Base-by-base conservation (phyloP, 2,888 invertebrate genomes). In the Chloroclysta siterata region DNA sequence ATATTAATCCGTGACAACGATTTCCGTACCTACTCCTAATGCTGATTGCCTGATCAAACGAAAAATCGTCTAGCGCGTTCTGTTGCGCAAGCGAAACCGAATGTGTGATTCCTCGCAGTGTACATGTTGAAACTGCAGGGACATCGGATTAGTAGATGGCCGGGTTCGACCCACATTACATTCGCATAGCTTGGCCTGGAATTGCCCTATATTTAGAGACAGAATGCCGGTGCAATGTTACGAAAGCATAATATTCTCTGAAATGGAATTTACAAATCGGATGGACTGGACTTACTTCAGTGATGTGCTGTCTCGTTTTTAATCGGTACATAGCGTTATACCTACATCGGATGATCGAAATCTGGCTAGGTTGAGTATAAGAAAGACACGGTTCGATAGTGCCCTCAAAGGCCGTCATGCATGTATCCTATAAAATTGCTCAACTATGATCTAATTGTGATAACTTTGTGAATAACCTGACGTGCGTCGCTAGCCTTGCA, bases 151-250 rank as follows among this genome's bases (percentile, higher is more conserved):
- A 82, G 85, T 72, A 82, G 85, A 81, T 83, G 76, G 75, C 79
- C 77, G 78, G 61, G 73, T 75, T 71, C 87, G 87, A 83, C 90
- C 90, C 72, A 89, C 71, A 84, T n/a, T 86, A 85, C 85, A 84
- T 87, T 87, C 80, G 86, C 88, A 86, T 83, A 81, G 81, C 82
- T 81, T 77, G 73, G 77, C 78, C 79, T 85, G 79, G 77, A 81
- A 83, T 84, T 85, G 87, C 76, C 87, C 88, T 90, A 90, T 87
- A 88, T 90, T 85, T 90, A 89, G 85, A 78, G 75, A 71, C 72
- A 72, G 78, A 75, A 81, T 80, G 76, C 78, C 76, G 78, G 75
- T 80, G 80, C 79, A 77, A 74, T 76, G 76, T 87, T 88, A 81
- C 84, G 84, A 87, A 84, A 84, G 74, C 74, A 74, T 77, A 77